Evolutionary conservation across 2,797 vertebrate genomes (phyloP).

Genomic region (Gadopsis bispinosus): DNA sequence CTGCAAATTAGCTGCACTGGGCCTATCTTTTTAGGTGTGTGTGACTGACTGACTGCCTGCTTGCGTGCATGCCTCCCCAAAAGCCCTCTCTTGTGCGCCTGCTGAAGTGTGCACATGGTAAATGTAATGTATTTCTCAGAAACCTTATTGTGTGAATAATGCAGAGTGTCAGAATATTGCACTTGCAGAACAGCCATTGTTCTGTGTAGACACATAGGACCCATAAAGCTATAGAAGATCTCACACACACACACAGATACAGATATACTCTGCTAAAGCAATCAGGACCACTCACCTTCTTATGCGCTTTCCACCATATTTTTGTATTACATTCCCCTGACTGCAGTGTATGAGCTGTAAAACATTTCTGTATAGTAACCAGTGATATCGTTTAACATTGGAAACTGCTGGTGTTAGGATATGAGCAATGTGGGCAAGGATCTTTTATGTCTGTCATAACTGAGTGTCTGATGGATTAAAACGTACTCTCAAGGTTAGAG

Average conservation of each 20-base stretch:
- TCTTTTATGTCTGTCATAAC: conserved; percentile 69
- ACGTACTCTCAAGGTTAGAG: conserved; percentile 55
- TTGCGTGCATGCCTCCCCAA: not conserved
- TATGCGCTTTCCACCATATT: conserved; percentile 71
- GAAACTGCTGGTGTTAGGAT: conserved; percentile 69
- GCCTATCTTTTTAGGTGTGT: conserved; percentile 12
- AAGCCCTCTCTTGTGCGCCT: not conserved
- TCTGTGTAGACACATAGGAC: conserved; percentile 51
- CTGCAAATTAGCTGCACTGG: conserved; percentile 13
- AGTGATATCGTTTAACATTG: conserved; percentile 76
- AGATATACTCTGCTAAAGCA: conserved; percentile 76
- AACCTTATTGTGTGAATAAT: conserved; percentile 53
- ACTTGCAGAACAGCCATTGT: conserved; percentile 72
- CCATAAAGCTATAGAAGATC: conserved; percentile 65
- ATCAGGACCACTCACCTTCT: conserved; percentile 78
- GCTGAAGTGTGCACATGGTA: conserved; percentile 28
- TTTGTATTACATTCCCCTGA: conserved; percentile 65
- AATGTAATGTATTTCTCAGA: conserved; percentile 62
- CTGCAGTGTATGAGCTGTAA: conserved; percentile 73
- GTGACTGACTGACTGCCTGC: not conserved
- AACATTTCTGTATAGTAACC: conserved; percentile 73
- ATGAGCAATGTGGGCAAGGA: conserved; percentile 68
- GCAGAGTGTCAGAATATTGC: conserved; percentile 49
- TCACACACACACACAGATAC: conserved; percentile 4
- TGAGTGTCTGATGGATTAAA: conserved; percentile 73